Evolutionary conservation across 2,888 invertebrate species (phyloP).

Genomic region (Nymphalis urticae): DNA sequence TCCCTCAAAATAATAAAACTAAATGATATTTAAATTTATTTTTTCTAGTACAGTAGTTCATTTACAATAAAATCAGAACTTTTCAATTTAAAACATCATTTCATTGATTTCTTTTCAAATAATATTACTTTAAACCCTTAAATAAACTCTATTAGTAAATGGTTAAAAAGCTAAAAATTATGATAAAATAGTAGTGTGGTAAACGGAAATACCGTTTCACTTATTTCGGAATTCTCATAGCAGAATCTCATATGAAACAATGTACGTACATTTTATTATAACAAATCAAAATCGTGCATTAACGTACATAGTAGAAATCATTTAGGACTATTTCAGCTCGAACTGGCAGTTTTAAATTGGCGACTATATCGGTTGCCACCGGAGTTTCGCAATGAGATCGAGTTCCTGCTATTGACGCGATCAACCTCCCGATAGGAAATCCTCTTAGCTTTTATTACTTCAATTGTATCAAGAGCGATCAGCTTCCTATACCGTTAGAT

Average conservation of each 20-base stretch:
- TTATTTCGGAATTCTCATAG: constrained; percentile 7
- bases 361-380: not conserved
- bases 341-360: constrained; percentile 3
- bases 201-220: constrained; percentile 10
- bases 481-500: not conserved
- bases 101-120: too few relatives aligned
- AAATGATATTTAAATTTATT: too few relatives aligned
- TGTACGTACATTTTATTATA: not conserved
- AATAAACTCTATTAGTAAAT: too few relatives aligned
- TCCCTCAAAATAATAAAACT: too few relatives aligned
- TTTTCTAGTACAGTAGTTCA: too few relatives aligned
- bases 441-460: constrained; percentile 31
- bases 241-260: not conserved
- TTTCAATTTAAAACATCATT: too few relatives aligned
- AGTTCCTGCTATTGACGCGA: constrained; percentile 28
- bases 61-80: too few relatives aligned
- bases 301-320: not conserved
- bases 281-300: constrained; percentile 4
- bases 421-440: constrained; percentile 31
- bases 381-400: constrained; percentile 14
- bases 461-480: constrained; percentile 4
- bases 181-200: not conserved
- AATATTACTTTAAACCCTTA: too few relatives aligned
- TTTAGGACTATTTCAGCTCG: constrained; percentile 1
- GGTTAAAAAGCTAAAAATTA: not conserved